phyloP scores from a whole-genome alignment of 2,113 vertebrate genomes.

The Festucalex cinctus region DNA sequence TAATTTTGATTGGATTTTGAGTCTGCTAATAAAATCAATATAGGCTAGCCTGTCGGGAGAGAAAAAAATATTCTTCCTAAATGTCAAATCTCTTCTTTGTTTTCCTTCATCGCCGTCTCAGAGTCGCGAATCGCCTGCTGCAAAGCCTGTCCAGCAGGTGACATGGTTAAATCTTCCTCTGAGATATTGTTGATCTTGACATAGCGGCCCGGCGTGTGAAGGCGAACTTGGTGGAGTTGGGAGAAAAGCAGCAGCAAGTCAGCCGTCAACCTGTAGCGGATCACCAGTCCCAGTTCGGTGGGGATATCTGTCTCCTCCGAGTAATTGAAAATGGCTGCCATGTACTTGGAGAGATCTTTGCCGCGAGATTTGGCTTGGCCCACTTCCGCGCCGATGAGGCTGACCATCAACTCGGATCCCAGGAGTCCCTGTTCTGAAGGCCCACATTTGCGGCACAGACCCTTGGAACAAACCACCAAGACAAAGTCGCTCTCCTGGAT shows the following conservation, averaged over 20 bases:
- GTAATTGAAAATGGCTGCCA: constrained; percentile 70
- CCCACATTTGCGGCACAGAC: constrained; percentile 31
- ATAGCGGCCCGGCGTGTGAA: constrained; percentile 65
- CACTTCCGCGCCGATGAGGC: constrained; percentile 67
- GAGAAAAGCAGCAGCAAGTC: constrained; percentile 74
- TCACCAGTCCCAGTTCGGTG: constrained; percentile 59
- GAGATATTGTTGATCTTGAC: constrained; percentile 68
- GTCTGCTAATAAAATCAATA: not conserved
- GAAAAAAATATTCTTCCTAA: not conserved
- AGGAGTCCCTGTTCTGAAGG: constrained; percentile 1
- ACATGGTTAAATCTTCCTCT: constrained; percentile 50
- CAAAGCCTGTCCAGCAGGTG: constrained; percentile 65
- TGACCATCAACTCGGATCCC: constrained; percentile 38
- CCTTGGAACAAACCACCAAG: constrained; percentile 69
- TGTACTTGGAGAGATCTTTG: constrained; percentile 72
- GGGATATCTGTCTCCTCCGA: constrained; percentile 69
- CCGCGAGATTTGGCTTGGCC: constrained; percentile 54
- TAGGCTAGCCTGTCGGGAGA: not conserved
- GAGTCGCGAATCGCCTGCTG: constrained; percentile 63
- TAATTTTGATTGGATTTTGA: too few species aligned
- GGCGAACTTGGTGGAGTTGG: constrained; percentile 68
- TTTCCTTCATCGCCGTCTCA: constrained; percentile 7
- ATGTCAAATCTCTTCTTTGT: not conserved
- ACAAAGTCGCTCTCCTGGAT: constrained; percentile 71
- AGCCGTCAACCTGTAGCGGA: constrained; percentile 62